Conservation (phyloP, 2,888 invertebrate species). For the Hermaeophaga mercurialis region DNA sequence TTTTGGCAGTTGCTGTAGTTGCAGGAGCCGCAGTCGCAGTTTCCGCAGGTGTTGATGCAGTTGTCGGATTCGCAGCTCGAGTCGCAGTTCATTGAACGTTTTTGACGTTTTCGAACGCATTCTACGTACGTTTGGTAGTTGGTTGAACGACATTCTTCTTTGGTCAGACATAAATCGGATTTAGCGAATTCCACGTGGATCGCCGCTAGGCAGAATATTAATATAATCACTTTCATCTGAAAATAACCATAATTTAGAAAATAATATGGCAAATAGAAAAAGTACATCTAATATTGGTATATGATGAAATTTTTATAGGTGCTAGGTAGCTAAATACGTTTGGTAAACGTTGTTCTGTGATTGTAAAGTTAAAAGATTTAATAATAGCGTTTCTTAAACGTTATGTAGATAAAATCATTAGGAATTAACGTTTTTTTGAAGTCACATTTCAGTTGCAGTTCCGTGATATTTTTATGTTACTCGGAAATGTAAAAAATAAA, state of each 20-base stretch:
- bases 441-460: no score
- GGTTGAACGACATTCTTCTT: conserved; percentile 46
- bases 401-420: no score
- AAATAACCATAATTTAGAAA: neutral
- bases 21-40: conserved; percentile 51
- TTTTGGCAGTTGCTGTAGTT: conserved; percentile 36
- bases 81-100: conserved; percentile 37
- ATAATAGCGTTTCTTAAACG: no score
- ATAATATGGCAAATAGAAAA: no score
- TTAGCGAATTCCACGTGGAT: conserved; percentile 8
- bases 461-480: no score
- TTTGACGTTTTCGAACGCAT: conserved; percentile 49
- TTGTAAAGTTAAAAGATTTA: no score
- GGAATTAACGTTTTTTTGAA: no score
- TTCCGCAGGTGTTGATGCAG: conserved; percentile 43
- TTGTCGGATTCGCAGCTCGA: conserved; percentile 38
- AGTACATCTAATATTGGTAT: no score
- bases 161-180: conserved; percentile 20
- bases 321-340: no score
- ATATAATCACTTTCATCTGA: conserved; percentile 30
- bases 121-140: conserved; percentile 50
- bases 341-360: no score
- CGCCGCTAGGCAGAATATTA: conserved; percentile 1
- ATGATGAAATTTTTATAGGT: no score
- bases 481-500: no score